These are phyloP conservation scores for Bhutanitis thaidina DNA, from an alignment of 2,888 invertebrate genomes.

Conservation along the genomic window DNA sequence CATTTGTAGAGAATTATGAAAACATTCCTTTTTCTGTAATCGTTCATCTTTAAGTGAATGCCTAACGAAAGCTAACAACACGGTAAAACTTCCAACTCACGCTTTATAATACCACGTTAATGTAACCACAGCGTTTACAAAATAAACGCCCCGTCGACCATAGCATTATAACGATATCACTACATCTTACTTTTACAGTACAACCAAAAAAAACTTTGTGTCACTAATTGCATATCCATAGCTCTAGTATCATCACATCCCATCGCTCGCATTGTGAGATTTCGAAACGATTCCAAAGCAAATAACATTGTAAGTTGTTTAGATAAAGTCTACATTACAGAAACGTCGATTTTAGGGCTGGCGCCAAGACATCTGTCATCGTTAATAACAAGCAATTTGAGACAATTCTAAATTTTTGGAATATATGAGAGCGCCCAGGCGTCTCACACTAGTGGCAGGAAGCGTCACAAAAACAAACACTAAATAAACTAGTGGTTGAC, in stretches of 20 bases:
- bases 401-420: constrained; percentile 76
- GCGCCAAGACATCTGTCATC: constrained; percentile 79
- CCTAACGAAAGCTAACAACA: constrained; percentile 12
- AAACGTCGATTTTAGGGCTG: constrained; percentile 36
- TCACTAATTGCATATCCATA: constrained; percentile 73
- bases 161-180: constrained; percentile 22
- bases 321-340: constrained; percentile 34
- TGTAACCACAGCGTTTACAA: constrained; percentile 20
- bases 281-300: constrained; percentile 26
- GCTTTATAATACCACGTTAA: constrained; percentile 15
- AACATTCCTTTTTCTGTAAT: constrained; percentile 12
- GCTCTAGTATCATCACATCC: constrained; percentile 72
- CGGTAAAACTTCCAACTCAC: constrained; percentile 16
- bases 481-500: constrained; percentile 73
- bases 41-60: constrained; percentile 6
- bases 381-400: constrained; percentile 79
- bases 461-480: constrained; percentile 69
- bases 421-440: constrained; percentile 65
- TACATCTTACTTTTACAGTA: constrained; percentile 29
- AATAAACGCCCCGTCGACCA: constrained; percentile 18
- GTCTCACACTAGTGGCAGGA: constrained; percentile 68
- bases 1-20: constrained; percentile 10
- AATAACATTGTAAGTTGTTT: constrained; percentile 27
- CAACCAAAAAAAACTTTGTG: constrained; percentile 45
- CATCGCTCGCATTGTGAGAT: constrained; percentile 53